Evolutionary conservation across 2,113 vertebrate species (phyloP).

Genomic region (Trichomycterus rosablanca): DNA sequence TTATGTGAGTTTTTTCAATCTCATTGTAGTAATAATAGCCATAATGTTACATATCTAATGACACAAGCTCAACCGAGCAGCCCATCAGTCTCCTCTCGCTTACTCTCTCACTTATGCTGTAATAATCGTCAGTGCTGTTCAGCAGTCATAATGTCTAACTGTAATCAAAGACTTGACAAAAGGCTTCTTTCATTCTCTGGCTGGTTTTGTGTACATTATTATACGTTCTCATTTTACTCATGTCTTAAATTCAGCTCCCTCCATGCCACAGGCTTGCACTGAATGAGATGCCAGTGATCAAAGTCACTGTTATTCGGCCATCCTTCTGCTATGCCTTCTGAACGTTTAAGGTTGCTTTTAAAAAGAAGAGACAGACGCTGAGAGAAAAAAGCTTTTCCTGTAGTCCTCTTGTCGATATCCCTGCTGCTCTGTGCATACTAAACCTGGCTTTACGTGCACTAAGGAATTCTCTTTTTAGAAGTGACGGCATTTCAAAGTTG

Average conservation of each 20-base stretch:
- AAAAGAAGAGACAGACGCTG: conserved; percentile 25
- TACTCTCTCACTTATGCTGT: conserved; percentile 30
- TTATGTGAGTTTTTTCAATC: no score
- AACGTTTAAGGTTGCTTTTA: conserved; percentile 46
- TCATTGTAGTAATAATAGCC: no score
- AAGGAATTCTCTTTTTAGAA: conserved; percentile 11
- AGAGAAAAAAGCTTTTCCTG: conserved; percentile 29
- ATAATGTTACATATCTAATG: no score
- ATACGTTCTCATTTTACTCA: conserved; percentile 47
- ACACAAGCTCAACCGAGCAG: conserved; percentile 6
- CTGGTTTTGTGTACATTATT: conserved; percentile 51
- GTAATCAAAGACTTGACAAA: conserved; percentile 53
- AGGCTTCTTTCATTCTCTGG: conserved; percentile 40
- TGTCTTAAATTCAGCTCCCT: conserved; percentile 37
- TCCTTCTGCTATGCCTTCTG: conserved; percentile 46
- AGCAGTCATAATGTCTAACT: conserved; percentile 47
- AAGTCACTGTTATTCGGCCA: conserved; percentile 48
- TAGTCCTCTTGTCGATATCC: conserved; percentile 39
- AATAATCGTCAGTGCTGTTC: conserved; percentile 47
- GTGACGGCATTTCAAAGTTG: not conserved
- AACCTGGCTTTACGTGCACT: conserved; percentile 9
- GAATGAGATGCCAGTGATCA: conserved; percentile 51
- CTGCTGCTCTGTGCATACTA: conserved; percentile 11
- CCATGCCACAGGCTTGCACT: conserved; percentile 39
- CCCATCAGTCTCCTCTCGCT: conserved; percentile 10